Evolutionary conservation across 2,888 invertebrate genomes (phyloP).

Genomic region (Parnassius orleans): DNA sequence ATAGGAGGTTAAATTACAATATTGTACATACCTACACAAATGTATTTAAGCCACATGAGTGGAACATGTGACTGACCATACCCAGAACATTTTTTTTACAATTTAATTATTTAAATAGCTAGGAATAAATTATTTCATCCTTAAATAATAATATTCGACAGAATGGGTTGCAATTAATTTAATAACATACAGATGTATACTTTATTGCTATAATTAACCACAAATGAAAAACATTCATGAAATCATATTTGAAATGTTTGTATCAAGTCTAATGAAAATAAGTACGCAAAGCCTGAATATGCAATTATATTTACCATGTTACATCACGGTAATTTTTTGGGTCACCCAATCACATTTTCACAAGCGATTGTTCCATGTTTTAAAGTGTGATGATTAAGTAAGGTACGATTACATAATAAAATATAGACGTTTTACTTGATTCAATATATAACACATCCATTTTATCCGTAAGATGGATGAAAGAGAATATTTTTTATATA

Average conservation of each 20-base stretch:
- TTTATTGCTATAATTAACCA: constrained; percentile 7
- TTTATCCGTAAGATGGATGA: constrained; percentile 25
- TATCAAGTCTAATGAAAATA: constrained; percentile 10
- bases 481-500: constrained; percentile 21
- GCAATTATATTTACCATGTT: not conserved
- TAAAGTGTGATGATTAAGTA: constrained; percentile 8
- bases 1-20: constrained; percentile 25
- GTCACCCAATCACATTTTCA: no score
- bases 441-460: constrained; percentile 2
- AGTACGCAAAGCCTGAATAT: constrained; percentile 15
- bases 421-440: not conserved
- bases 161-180: not conserved
- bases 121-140: constrained; percentile 24
- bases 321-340: no score
- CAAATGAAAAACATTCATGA: constrained; percentile 14
- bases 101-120: constrained; percentile 8
- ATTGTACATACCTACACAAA: constrained; percentile 23
- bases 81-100: constrained; percentile 6
- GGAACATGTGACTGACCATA: constrained; percentile 5
- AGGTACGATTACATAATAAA: constrained; percentile 3
- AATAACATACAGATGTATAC: constrained; percentile 8
- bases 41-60: constrained; percentile 13
- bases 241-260: not conserved
- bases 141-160: constrained; percentile 15
- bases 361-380: not conserved